phyloP scores from a whole-genome alignment of 2,113 vertebrate species.

The Formicarius rufipectus region DNA sequence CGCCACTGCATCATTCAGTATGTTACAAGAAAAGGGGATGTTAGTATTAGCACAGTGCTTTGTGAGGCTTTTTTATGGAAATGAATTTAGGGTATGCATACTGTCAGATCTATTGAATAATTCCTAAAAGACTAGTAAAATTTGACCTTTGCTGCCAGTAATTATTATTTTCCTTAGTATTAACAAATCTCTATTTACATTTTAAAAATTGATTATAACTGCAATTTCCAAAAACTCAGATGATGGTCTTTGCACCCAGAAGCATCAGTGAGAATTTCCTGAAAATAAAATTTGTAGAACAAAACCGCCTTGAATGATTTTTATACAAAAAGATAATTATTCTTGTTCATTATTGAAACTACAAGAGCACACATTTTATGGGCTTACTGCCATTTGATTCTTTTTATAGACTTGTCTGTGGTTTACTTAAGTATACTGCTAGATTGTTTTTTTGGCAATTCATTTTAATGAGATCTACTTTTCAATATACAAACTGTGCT shows the following conservation, averaged over 20 bases:
- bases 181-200: constrained; percentile 36
- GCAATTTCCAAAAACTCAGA: neutral
- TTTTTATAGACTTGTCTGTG: constrained; percentile 31
- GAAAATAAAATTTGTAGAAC: neutral
- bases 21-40: constrained; percentile 10
- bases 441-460: constrained; percentile 28
- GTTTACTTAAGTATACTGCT: constrained; percentile 44
- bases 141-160: constrained; percentile 40
- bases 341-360: constrained; percentile 7
- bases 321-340: neutral
- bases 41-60: constrained; percentile 32
- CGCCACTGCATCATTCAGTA: neutral
- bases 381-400: constrained; percentile 23
- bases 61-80: neutral
- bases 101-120: constrained; percentile 32
- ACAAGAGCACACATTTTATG: neutral
- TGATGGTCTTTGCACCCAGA: neutral
- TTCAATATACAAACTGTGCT: constrained; percentile 53
- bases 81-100: constrained; percentile 15
- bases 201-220: neutral
- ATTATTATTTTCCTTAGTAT: constrained; percentile 37
- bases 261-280: neutral
- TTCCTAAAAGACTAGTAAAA: constrained; percentile 23
- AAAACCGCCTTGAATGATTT: neutral
- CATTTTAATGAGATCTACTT: constrained; percentile 57